Base-by-base conservation (phyloP, 64 coral and sea anemone genomes). In the Orbicella faveolata region DNA sequence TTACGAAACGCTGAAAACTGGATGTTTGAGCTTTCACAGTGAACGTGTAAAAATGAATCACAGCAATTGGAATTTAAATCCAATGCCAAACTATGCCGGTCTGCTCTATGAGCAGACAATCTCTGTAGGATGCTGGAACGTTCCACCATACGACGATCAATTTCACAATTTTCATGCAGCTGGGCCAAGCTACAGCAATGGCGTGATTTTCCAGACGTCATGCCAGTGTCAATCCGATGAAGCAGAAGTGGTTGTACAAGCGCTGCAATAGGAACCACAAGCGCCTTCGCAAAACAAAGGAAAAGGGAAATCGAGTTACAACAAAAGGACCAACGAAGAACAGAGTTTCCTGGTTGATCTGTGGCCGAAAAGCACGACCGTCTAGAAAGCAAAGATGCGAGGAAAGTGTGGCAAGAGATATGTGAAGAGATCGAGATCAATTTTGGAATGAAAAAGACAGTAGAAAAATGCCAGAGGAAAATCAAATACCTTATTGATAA, bases 401-500 rank as follows among this genome's bases (percentile, higher is more conserved):
- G 51, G 20, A 83, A 63, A 83, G 59, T 64, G 2, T 83, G 80
- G 80, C 80, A 54, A 6, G 35, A 63, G 14, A 64, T 63, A 5
- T 55, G 18, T 36, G 23, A 83, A 26, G 53, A 83, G 26, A 83
- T 63, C 1, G 21, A n/a, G 2, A 21, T 67, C 4, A 69, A 26
- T 13, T 67, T 84, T 14, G 55, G 9, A 7, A 66, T 2, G 0
- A 84, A 65, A 10, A 84, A 84, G 59, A 61, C 55, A 34, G 54
- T 65, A 0, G 81, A 65, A 63, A 84, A 84, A 62, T 84, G 81
- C 57, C 57, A 84, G 81, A 9, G 57, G 10, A 84, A 84, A 20
- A 84, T 87, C 12, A 89, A 89, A 19, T 78, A 89, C 9, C 74
- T 89, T 10, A 78, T 78, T 8, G 75, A 62, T 3, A 63, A 64